Conservation (phyloP, 2,797 vertebrate genomes). For the Tadarida brasiliensis region DNA sequence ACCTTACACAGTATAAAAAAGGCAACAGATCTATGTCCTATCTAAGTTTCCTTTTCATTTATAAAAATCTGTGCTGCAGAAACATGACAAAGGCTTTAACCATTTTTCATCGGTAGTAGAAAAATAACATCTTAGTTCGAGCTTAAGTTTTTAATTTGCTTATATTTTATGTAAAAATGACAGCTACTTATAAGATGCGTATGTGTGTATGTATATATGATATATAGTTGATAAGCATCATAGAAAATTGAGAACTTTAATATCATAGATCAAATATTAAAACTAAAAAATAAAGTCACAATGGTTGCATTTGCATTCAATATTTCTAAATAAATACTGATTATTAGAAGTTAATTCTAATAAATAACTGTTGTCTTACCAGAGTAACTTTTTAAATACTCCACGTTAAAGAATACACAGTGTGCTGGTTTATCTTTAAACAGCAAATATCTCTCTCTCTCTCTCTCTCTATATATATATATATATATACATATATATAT, state of each 20-base stretch:
- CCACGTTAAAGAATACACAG: background rate
- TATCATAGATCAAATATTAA: background rate
- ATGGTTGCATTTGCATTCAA: background rate
- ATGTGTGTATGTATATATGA: background rate
- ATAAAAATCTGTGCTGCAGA: background rate
- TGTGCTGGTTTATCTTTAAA: background rate
- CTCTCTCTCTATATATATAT: too few relatives aligned
- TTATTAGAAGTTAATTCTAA: background rate
- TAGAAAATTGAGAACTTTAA: background rate
- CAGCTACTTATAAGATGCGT: background rate
- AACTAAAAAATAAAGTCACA: background rate
- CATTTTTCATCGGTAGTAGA: background rate
- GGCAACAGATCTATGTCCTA: background rate
- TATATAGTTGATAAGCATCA: background rate
- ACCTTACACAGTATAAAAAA: background rate
- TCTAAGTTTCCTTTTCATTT: background rate
- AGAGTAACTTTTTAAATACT: background rate
- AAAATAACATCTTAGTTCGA: background rate
- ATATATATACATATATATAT: too few relatives aligned
- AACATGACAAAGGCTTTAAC: background rate
- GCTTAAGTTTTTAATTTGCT: background rate
- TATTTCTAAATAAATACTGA: conserved; percentile 24
- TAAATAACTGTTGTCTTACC: background rate
- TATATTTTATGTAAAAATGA: background rate
- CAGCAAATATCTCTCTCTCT: background rate